phyloP scores from a whole-genome alignment of 2,888 invertebrate species.

The Tetheella fluctuosa region DNA sequence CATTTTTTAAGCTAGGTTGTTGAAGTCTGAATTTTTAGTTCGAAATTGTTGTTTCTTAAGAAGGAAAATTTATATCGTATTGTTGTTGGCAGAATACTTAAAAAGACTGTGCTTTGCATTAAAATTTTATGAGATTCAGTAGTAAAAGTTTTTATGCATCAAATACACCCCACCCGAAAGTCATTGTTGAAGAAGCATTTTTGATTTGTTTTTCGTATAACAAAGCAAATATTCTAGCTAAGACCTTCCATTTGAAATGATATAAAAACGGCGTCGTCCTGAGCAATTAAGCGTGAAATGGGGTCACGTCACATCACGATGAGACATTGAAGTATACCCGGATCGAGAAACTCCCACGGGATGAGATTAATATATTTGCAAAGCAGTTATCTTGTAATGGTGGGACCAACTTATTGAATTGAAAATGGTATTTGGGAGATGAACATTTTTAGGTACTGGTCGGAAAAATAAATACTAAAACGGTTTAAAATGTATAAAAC shows the following conservation, averaged over 20 bases:
- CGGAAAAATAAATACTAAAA: too few species aligned
- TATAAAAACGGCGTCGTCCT: constrained; percentile 21
- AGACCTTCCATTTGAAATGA: background rate
- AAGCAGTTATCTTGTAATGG: constrained; percentile 42
- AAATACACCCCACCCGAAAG: too few species aligned
- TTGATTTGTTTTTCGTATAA: background rate
- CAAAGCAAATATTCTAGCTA: background rate
- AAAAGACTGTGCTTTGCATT: too few species aligned
- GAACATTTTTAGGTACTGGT: background rate
- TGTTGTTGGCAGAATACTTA: background rate
- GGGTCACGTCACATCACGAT: constrained; percentile 49
- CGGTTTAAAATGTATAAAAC: too few species aligned
- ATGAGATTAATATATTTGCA: constrained; percentile 42
- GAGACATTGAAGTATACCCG: constrained; percentile 42
- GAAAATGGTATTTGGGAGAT: background rate
- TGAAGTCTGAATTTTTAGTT: constrained; percentile 35
- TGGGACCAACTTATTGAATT: constrained; percentile 21
- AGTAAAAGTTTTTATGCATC: background rate
- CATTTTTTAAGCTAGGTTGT: constrained; percentile 43
- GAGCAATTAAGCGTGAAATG: constrained; percentile 56
- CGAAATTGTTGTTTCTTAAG: constrained; percentile 16
- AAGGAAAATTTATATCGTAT: constrained; percentile 5
- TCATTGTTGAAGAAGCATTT: too few species aligned
- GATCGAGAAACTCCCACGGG: constrained; percentile 29
- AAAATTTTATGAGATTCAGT: too few species aligned